A percentile compares a stretch with the other conserved stretches of the same genome.
These are phyloP conservation scores for Catharus bicknelli DNA, from an alignment of 2,113 vertebrate genomes.

Conservation along the genomic window DNA sequence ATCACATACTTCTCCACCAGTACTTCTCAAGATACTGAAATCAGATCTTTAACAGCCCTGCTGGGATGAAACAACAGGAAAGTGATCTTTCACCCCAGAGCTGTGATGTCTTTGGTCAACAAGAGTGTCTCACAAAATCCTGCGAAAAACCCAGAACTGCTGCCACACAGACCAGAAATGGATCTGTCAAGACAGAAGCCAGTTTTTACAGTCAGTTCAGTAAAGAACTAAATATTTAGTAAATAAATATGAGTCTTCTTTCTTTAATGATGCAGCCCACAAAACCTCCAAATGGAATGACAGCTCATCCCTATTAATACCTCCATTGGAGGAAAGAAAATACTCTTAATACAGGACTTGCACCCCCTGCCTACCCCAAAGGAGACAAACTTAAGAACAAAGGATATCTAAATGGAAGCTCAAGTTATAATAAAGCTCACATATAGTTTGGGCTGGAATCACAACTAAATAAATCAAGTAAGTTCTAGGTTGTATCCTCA, in stretches of 20 bases:
- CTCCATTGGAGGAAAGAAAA: background rate
- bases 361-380: background rate
- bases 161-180: background rate
- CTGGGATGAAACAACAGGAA: background rate
- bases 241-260: background rate
- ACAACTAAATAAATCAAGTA: background rate
- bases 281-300: background rate
- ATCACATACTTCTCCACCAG: background rate
- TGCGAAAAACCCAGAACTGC: background rate
- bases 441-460: background rate
- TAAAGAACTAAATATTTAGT: background rate
- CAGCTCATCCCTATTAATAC: background rate
- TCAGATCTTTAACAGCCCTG: background rate
- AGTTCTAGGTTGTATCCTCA: background rate
- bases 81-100: background rate
- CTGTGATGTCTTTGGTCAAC: background rate
- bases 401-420: background rate
- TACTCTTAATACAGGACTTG: background rate
- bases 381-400: background rate
- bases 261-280: background rate
- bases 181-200: background rate
- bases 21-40: background rate
- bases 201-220: background rate
- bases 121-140: accelerated
- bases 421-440: background rate